Evolutionary conservation across 2,797 vertebrate genomes (phyloP).

Genomic region (Urocyon cinereoargenteus): DNA sequence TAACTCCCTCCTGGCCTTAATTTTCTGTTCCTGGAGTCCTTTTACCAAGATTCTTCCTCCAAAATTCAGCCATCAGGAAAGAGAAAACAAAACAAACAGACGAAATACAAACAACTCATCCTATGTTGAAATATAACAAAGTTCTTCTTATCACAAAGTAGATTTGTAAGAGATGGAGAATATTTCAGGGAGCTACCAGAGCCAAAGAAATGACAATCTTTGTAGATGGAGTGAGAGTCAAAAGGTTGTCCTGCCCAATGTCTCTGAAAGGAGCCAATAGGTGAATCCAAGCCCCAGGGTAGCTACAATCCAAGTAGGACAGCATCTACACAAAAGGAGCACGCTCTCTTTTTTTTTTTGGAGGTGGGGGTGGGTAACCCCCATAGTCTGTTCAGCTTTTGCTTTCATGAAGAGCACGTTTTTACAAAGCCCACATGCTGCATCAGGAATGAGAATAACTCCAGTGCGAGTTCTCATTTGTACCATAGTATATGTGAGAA

Average conservation of each 20-base stretch:
- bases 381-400: not conserved
- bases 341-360: not conserved
- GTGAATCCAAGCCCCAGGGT: not conserved
- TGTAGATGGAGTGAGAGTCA: not conserved
- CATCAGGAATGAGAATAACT: not conserved
- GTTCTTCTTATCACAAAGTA: not conserved
- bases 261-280: not conserved
- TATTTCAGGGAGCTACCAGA: not conserved
- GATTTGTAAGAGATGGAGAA: not conserved
- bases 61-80: not conserved
- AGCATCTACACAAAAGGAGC: not conserved
- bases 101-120: not conserved
- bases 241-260: too few species aligned
- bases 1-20: not conserved
- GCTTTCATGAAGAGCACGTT: not conserved
- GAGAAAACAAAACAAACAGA: not conserved
- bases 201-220: not conserved
- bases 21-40: not conserved
- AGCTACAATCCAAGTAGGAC: not conserved
- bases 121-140: not conserved
- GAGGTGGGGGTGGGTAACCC: not conserved
- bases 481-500: not conserved
- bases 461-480: fast-evolving
- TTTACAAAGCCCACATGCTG: not conserved
- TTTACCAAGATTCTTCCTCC: not conserved